A percentile compares a stretch with the other conserved stretches of the same genome.
phyloP scores from a whole-genome alignment of 2,888 invertebrate genomes.

The Rhagonycha fulva region DNA sequence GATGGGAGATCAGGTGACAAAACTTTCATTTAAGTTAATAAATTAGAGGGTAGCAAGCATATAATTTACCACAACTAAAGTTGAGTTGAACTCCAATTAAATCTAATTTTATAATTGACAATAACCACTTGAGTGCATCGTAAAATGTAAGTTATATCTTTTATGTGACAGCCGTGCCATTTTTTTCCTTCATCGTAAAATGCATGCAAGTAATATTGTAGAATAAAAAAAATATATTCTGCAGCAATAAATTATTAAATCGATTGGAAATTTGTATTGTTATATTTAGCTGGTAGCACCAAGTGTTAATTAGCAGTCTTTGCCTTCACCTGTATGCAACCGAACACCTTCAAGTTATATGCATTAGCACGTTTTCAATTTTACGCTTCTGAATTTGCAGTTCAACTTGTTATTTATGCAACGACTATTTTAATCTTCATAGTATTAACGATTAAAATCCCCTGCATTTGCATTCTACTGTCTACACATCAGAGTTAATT shows the following conservation, averaged over 20 bases:
- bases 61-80: background rate
- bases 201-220: background rate
- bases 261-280: background rate
- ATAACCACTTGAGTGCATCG: background rate
- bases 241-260: background rate
- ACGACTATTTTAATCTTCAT: background rate
- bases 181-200: background rate
- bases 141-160: background rate
- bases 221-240: background rate
- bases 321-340: conserved; percentile 5
- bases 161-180: background rate
- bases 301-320: conserved; percentile 1
- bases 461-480: background rate
- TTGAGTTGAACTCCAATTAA: background rate
- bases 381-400: conserved; percentile 17
- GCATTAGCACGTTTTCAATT: conserved; percentile 22
- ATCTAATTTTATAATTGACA: background rate
- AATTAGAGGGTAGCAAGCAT: background rate
- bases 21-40: background rate
- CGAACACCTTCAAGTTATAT: background rate
- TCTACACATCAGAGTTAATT: background rate
- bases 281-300: conserved; percentile 1
- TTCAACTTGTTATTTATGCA: background rate
- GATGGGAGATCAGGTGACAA: background rate
- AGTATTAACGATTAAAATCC: background rate